These are phyloP conservation scores for Mionectes olivaceus DNA, from an alignment of 2,797 vertebrate species.

Conservation along the genomic window DNA sequence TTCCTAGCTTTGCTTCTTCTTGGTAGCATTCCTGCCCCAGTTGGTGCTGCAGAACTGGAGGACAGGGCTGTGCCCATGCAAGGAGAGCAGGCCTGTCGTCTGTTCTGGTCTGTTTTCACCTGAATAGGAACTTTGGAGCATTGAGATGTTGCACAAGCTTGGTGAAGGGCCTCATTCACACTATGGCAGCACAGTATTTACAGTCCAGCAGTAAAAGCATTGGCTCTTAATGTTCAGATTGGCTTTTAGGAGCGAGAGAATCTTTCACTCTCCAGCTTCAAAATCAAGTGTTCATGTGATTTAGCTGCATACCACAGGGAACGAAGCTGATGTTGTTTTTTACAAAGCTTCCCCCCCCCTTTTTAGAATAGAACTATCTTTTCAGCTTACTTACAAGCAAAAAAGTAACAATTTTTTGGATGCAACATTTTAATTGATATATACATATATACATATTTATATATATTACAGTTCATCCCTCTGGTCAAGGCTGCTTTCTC, in stretches of 20 bases:
- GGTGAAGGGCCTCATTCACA: background rate
- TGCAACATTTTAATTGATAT: background rate
- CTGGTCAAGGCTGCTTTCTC: background rate
- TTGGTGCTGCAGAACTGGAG: background rate
- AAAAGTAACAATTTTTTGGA: background rate
- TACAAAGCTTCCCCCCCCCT: background rate
- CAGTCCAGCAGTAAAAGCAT: background rate
- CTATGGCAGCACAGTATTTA: background rate
- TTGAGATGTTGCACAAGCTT: accelerated
- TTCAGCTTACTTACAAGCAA: background rate
- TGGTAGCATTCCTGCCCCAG: background rate
- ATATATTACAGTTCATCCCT: background rate
- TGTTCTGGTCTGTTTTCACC: background rate
- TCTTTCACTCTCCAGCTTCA: background rate
- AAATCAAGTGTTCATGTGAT: background rate
- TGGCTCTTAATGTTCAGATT: accelerated
- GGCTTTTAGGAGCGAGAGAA: background rate
- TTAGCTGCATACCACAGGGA: background rate
- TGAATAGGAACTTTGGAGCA: background rate
- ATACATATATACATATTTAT: accelerated
- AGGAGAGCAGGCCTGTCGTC: background rate
- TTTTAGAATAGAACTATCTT: background rate
- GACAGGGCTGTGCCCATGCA: background rate
- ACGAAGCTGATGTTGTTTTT: background rate
- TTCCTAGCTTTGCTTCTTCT: background rate